A percentile compares a stretch with the other conserved stretches of the same genome.
phyloP scores from a whole-genome alignment of 1,140 invertebrate genomes.

The Drosophila asahinai region DNA sequence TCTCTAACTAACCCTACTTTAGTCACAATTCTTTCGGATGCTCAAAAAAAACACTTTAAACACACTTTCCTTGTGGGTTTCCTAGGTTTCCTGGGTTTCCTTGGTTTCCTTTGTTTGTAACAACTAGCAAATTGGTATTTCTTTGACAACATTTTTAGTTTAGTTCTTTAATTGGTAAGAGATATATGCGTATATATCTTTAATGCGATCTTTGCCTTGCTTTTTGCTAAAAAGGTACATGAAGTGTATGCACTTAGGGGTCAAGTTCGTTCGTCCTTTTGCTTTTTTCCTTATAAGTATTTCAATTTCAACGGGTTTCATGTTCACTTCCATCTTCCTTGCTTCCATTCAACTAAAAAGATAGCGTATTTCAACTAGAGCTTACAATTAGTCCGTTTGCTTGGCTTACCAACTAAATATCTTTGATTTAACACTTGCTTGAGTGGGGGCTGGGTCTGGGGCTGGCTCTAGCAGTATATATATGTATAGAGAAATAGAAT shows the following conservation, averaged over 20 bases:
- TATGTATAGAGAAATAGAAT: constrained; percentile 35
- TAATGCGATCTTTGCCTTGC: constrained; percentile 43
- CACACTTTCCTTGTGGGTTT: neutral
- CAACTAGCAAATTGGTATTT: constrained; percentile 51
- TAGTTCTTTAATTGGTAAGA: constrained; percentile 20
- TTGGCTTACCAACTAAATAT: constrained; percentile 64
- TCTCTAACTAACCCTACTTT: neutral
- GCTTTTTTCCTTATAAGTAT: constrained; percentile 28
- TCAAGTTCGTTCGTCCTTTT: constrained; percentile 41
- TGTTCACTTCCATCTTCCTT: constrained; percentile 2
- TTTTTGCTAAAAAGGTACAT: constrained; percentile 79
- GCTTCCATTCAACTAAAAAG: constrained; percentile 53
- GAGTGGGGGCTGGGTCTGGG: constrained; percentile 46
- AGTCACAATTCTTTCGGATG: constrained; percentile 10
- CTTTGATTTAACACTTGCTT: constrained; percentile 81
- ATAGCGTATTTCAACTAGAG: constrained; percentile 47
- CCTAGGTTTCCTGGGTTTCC: neutral
- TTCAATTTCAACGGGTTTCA: constrained; percentile 22
- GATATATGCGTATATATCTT: constrained; percentile 16
- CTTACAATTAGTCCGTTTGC: constrained; percentile 31
- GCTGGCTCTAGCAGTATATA: constrained; percentile 9
- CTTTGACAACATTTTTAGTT: constrained; percentile 47
- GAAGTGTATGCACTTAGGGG: constrained; percentile 75
- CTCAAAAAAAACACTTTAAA: constrained; percentile 26
- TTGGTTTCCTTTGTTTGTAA: constrained; percentile 18